phyloP scores from a whole-genome alignment of 2,113 vertebrate species.

The Malurus elegans region DNA sequence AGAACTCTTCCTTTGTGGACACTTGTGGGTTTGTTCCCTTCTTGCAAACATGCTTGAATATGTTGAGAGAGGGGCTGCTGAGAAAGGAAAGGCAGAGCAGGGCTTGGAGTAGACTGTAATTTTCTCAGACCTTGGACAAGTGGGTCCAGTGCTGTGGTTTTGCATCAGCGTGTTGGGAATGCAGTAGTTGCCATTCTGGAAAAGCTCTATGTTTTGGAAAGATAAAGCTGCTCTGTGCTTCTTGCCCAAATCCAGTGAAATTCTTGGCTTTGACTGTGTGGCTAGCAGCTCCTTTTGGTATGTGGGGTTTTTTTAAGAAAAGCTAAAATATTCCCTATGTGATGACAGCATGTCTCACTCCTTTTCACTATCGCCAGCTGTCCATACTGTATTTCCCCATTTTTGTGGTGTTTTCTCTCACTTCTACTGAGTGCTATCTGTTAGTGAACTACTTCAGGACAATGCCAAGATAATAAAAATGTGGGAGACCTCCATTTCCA shows the following conservation, averaged over 20 bases:
- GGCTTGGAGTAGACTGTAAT: background rate
- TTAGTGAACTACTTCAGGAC: background rate
- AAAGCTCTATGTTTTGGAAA: background rate
- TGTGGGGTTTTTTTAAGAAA: background rate
- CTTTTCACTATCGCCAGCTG: background rate
- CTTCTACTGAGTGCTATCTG: background rate
- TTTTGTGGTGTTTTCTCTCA: background rate
- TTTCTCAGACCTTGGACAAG: background rate
- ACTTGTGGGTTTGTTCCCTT: background rate
- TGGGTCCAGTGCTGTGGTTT: background rate
- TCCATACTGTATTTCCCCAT: background rate
- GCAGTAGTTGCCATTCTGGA: background rate
- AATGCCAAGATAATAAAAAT: background rate
- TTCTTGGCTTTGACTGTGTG: background rate
- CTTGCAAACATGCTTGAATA: background rate
- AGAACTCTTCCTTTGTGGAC: background rate
- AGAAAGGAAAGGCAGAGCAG: background rate
- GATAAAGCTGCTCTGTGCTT: background rate
- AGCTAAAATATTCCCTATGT: background rate
- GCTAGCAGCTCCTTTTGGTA: constrained; percentile 13
- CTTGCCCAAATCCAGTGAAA: background rate
- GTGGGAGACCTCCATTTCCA: background rate
- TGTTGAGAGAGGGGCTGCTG: background rate
- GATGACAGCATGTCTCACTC: constrained; percentile 34
- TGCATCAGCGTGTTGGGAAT: background rate